These are phyloP conservation scores for Buathra laborator DNA, from an alignment of 2,888 invertebrate species.

Conservation along the genomic window DNA sequence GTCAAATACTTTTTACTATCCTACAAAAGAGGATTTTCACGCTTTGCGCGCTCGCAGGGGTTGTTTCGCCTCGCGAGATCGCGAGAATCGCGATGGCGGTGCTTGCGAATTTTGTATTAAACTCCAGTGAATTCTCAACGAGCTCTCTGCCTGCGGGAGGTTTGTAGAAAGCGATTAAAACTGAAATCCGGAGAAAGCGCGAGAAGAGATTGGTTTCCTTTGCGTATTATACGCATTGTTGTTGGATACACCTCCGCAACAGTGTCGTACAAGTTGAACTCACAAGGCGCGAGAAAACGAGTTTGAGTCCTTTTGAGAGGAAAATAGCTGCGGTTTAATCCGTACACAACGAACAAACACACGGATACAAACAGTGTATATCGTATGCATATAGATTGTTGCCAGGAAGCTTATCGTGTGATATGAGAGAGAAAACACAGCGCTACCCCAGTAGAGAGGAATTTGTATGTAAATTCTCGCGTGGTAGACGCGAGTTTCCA, in stretches of 20 bases:
- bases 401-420: neutral
- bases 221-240: slow-evolving; percentile 8
- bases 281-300: neutral
- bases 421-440: slow-evolving; percentile 13
- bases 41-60: neutral
- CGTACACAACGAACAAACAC: neutral
- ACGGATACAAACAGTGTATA: neutral
- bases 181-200: neutral
- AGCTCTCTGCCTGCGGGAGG: neutral
- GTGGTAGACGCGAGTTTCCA: slow-evolving; percentile 30
- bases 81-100: neutral
- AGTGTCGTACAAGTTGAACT: neutral
- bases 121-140: slow-evolving; percentile 30
- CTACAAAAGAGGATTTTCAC: slow-evolving; percentile 49
- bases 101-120: slow-evolving; percentile 28
- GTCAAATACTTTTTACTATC: slow-evolving; percentile 48
- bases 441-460: slow-evolving; percentile 11
- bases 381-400: slow-evolving; percentile 23
- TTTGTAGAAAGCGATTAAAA: slow-evolving; percentile 9
- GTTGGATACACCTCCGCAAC: neutral
- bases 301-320: slow-evolving; percentile 7
- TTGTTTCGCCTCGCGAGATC: neutral
- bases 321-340: neutral
- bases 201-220: slow-evolving; percentile 4
- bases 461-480: slow-evolving; percentile 43